Conservation (phyloP, 2,797 vertebrate species). For the Lepus townsendii region DNA sequence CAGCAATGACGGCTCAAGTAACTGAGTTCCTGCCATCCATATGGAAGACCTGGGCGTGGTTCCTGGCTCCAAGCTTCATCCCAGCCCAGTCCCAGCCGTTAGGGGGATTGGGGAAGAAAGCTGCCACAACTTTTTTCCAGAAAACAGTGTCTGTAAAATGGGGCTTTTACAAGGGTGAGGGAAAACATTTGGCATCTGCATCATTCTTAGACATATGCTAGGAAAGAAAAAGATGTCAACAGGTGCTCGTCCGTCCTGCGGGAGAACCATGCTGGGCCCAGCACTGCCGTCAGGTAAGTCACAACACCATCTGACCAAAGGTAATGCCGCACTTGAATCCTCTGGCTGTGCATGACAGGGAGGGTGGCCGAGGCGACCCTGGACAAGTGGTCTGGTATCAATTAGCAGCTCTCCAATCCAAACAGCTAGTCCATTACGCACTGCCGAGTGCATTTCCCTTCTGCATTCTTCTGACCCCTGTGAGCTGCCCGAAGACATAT, state of each 20-base stretch:
- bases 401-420: conserved; percentile 81
- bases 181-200: conserved; percentile 65
- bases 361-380: conserved; percentile 72
- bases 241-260: conserved; percentile 58
- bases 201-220: conserved; percentile 72
- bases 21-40: too few species aligned
- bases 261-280: conserved; percentile 49
- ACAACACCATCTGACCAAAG: conserved; percentile 73
- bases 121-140: conserved; percentile 59
- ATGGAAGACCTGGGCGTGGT: too few species aligned
- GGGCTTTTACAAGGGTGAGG: conserved; percentile 67
- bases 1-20: too few species aligned
- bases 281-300: conserved; percentile 68
- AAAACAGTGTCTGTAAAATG: conserved; percentile 79
- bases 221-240: conserved; percentile 77
- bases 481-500: conserved; percentile 76
- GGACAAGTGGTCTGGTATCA: conserved; percentile 81
- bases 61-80: too few species aligned
- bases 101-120: conserved; percentile 3
- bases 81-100: too few species aligned
- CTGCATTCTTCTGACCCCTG: conserved; percentile 70
- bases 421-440: conserved; percentile 79
- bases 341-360: conserved; percentile 75
- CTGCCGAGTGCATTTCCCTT: conserved; percentile 80
- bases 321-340: conserved; percentile 69